Base-by-base conservation (phyloP, 2,797 vertebrate species). In the Liasis olivaceus region DNA sequence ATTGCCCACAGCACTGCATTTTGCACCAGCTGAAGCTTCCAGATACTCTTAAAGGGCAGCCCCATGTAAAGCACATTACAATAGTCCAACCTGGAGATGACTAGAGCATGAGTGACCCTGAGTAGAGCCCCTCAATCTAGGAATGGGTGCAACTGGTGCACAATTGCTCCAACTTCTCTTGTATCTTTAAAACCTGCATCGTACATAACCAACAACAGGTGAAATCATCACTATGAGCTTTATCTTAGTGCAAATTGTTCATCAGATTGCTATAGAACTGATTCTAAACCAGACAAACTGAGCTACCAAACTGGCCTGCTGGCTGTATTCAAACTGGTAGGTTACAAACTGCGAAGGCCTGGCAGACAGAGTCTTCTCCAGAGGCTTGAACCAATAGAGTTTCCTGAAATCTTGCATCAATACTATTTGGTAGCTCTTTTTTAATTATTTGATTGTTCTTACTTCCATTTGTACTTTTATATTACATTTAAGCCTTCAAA, bases 361-460 rank as follows among this genome's bases (percentile, higher is more conserved):
- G 3, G 2, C 54, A 36, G 7, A 51, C 54, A 36, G 7, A 51
- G 9, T 26, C 31, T 56, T 31, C 59, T 77, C 13, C 7, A 77
- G 54, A 94, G 64, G 2, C 42, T 28, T 47, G 36, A 87, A 54
- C 51, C 51, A 54, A 90, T 91, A 88, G 31, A 87, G 15, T 7
- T 51, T 85, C 88, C 42, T 88, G 59, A 60, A 31, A 14, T 9
- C n/a, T 36, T 2, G 36, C 63, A 91, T 51, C 77, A 36, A 85
- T 47, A 89, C 64, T 69, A 87, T 69, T 85, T 31, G 42, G 31
- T 89, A 89, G 60, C 47, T 17, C 62, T 5, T 7, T 94, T 94
- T n/a, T 0, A 54, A 0, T 90, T 87, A 42, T 36, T 17, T 94
- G 62, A 13, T 7, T 93, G 92, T 24, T 86, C n/a, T 12, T 93